Evolutionary conservation across 2,113 vertebrate genomes (phyloP), one percentile per base, ranked within the genome.

Genomic region (Oryzias javanicus): DNA sequence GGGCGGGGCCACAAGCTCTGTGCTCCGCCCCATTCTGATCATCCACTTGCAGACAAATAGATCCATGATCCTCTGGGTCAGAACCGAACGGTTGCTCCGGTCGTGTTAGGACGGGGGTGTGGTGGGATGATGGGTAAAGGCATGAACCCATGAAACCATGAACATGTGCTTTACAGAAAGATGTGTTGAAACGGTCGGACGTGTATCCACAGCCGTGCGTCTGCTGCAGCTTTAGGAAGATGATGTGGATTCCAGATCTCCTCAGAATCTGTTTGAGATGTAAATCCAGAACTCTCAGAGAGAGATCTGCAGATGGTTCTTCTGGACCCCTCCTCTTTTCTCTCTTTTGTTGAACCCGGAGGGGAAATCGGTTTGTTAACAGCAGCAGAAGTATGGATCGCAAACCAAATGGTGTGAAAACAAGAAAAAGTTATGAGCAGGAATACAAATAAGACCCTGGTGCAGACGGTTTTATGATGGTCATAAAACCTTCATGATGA

Each of bases 331-430:
- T n/a, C 52, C 14, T 44, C 51, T 55, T 27, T 62, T 22, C 3
- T 22, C 22, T 22, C 63, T 64, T 74, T 59, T 57, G 62, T 64
- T 57, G 54, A 69, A 45, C 54, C 60, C 24, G n/a, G 45, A 58
- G 66, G 57, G 55, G 56, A 62, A 70, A 69, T 62, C 50, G 47
- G 63, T 74, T 81, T 81, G 78, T 71, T 76, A 81, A 79, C 62
- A 71, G 52, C 58, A 75, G 71, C 66, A 67, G 60, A 51, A 54
- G 56, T 5, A 25, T 14, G 45, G 53, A 81, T 69, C 61, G 70
- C 44, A 27, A 50, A 51, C 51, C 44, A 60, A 47, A 29, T 49
- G 44, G 48, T 25, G 40, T n/a, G 22, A 27, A 67, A 57, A 63
- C 22, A 41, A 22, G 4, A 4, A 19, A 20, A 57, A 12, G 25